Evolutionary conservation across 1,140 invertebrate species (phyloP).

Genomic region (Drosophila orena): DNA sequence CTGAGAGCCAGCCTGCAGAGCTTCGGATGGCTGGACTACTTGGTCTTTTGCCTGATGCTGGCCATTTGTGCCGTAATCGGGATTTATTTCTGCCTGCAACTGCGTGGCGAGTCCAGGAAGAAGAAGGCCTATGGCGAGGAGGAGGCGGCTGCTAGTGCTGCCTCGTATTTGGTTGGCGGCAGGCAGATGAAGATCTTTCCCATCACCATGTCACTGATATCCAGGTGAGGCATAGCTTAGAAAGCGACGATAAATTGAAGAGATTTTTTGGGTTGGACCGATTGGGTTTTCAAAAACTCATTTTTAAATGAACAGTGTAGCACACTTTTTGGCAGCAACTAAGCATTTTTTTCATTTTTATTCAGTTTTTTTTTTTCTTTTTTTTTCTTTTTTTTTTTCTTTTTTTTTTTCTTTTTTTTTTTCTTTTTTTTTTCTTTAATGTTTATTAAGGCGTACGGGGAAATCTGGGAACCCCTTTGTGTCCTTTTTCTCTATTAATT

Average conservation of each 20-base stretch:
- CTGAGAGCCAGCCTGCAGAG: slow-evolving; percentile 87
- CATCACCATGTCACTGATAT: slow-evolving; percentile 92
- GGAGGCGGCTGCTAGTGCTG: slow-evolving; percentile 75
- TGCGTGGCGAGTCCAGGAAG: slow-evolving; percentile 85
- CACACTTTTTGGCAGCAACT: not conserved
- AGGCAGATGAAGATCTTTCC: slow-evolving; percentile 92
- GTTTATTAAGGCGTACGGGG: too few species aligned
- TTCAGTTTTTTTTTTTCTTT: too few species aligned
- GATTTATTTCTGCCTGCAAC: slow-evolving; percentile 90
- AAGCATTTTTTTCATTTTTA: not conserved
- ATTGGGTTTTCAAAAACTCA: too few species aligned
- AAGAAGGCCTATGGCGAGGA: slow-evolving; percentile 85
- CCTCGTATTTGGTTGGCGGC: slow-evolving; percentile 93
- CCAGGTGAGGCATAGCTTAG: slow-evolving; percentile 87
- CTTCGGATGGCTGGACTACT: slow-evolving; percentile 89
- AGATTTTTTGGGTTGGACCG: too few species aligned
- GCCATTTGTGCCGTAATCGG: slow-evolving; percentile 90
- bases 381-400: too few species aligned
- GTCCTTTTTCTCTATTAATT: too few species aligned
- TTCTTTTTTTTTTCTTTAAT: too few species aligned
- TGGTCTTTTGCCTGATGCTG: slow-evolving; percentile 90
- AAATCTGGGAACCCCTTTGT: too few species aligned
- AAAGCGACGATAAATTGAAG: too few species aligned
- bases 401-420: too few species aligned
- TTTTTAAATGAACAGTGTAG: not conserved